phyloP scores from a whole-genome alignment of 1,140 invertebrate genomes.

The Meloidogyne exigua region DNA sequence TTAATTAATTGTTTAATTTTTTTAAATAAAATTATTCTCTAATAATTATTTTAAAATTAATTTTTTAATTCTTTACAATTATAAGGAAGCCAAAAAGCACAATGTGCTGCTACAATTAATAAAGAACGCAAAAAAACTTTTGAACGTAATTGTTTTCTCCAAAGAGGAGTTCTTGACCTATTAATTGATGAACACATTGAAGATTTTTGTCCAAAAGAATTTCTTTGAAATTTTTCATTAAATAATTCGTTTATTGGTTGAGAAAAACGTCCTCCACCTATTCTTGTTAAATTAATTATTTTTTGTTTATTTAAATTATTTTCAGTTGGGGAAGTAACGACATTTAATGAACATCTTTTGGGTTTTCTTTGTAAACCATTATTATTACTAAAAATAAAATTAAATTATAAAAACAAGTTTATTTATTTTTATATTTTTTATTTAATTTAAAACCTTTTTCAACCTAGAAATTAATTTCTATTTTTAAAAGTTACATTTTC shows the following conservation, averaged over 20 bases:
- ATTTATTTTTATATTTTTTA: too few species aligned
- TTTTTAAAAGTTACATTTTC: too few species aligned
- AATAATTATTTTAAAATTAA: background rate
- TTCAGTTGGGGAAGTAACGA: background rate
- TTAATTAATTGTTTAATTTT: too few species aligned
- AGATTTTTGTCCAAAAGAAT: conserved; percentile 6
- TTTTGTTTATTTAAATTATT: background rate
- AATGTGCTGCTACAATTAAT: conserved; percentile 45
- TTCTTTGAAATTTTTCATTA: background rate
- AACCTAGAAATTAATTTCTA: too few species aligned
- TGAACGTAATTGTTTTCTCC: conserved; percentile 55
- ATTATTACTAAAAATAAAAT: background rate
- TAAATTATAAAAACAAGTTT: too few species aligned
- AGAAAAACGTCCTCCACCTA: background rate
- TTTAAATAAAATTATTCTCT: too few species aligned
- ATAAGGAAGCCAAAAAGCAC: conserved; percentile 57
- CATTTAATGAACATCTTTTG: background rate
- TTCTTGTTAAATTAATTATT: background rate
- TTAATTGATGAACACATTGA: conserved; percentile 30
- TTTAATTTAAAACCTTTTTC: too few species aligned
- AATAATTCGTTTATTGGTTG: background rate
- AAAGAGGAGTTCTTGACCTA: conserved; percentile 30
- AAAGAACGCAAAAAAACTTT: conserved; percentile 53
- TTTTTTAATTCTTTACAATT: conserved; percentile 33
- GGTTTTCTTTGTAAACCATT: background rate